Percentiles rank a stretch among this genome's conserved stretches.
Conservation (phyloP, 2,888 invertebrate species). For the Leucoptera coffeella region DNA sequence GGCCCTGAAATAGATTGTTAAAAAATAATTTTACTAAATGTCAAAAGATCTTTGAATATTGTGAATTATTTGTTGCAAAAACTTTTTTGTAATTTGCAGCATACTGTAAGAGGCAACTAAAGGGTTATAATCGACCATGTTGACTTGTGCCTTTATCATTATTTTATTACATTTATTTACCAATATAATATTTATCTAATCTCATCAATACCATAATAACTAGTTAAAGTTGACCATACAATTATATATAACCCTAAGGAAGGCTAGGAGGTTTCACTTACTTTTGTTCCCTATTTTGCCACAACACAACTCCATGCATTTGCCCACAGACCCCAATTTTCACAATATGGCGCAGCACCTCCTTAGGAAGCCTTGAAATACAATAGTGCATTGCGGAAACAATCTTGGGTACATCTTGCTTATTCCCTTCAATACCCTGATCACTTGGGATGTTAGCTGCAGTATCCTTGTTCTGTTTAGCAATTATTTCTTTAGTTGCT, state of each 20-base stretch:
- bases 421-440: slow-evolving; percentile 67
- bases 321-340: slow-evolving; percentile 75
- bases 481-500: slow-evolving; percentile 53
- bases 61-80: too few relatives aligned
- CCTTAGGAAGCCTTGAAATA: slow-evolving; percentile 65
- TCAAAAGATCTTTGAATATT: too few relatives aligned
- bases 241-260: too few relatives aligned
- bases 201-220: too few relatives aligned
- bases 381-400: slow-evolving; percentile 72
- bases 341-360: slow-evolving; percentile 60
- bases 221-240: too few relatives aligned
- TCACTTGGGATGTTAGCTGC: slow-evolving; percentile 69
- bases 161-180: too few relatives aligned
- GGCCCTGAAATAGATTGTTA: slow-evolving; percentile 25
- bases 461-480: slow-evolving; percentile 67
- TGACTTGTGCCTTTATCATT: too few relatives aligned
- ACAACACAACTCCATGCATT: slow-evolving; percentile 84
- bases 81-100: too few relatives aligned
- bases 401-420: slow-evolving; percentile 80
- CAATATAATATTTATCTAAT: too few relatives aligned
- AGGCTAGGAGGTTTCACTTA: slow-evolving; percentile 58
- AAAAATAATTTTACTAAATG: slow-evolving; percentile 3
- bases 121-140: too few relatives aligned
- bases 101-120: too few relatives aligned
- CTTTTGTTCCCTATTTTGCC: slow-evolving; percentile 42